A percentile compares a stretch with the other conserved stretches of the same genome.
phyloP scores from a whole-genome alignment of 2,113 vertebrate species.

The Eudyptes chrysolophus region DNA sequence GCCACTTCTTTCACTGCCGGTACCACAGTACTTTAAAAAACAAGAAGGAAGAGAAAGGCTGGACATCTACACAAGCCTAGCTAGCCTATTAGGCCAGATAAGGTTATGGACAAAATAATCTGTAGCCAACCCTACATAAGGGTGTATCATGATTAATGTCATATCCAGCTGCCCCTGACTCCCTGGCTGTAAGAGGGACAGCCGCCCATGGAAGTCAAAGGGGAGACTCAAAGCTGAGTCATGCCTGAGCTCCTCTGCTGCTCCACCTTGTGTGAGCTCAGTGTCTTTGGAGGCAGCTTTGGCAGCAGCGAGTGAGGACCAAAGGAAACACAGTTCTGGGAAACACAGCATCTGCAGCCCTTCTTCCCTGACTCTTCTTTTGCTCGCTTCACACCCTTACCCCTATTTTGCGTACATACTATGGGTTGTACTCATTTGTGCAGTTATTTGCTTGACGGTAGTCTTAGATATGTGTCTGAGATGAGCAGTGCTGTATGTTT shows the following conservation, averaged over 20 bases:
- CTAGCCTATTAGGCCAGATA: neutral
- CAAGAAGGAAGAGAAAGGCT: neutral
- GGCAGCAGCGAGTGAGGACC: neutral
- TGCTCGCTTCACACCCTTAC: neutral
- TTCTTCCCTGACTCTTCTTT: neutral
- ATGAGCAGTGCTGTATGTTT: neutral
- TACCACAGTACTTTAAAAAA: rapidly evolving
- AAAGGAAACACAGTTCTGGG: neutral
- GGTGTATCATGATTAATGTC: neutral
- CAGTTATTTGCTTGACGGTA: neutral
- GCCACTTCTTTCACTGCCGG: neutral
- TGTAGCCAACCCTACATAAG: neutral
- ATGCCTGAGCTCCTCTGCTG: neutral
- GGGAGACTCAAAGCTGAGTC: neutral
- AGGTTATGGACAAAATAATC: neutral
- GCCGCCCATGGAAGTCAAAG: neutral
- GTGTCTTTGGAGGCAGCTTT: neutral
- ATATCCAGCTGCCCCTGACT: neutral
- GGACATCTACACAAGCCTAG: neutral
- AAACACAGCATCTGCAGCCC: neutral
- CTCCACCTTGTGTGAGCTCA: neutral
- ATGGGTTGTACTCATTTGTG: neutral
- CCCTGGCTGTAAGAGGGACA: neutral
- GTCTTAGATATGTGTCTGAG: neutral
- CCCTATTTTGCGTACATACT: neutral